Percentiles rank a stretch among this genome's conserved stretches.
Conservation (phyloP, 2,113 vertebrate species). For the Rhea americana region DNA sequence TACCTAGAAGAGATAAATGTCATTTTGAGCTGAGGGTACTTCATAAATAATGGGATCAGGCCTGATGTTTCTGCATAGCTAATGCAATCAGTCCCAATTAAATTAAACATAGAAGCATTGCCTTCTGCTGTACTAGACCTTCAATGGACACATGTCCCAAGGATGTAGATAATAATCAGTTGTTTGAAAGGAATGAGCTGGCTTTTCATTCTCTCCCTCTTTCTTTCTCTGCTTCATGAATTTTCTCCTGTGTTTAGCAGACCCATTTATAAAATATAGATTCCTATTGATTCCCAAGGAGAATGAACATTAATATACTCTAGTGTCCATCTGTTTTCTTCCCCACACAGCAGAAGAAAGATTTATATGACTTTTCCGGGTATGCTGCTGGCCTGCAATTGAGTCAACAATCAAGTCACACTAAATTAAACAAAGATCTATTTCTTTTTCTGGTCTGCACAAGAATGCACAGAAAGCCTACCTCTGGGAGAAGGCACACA, state of each 20-base stretch:
- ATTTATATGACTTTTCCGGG: slow-evolving; percentile 30
- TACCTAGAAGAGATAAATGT: background rate
- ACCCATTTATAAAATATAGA: slow-evolving; percentile 67
- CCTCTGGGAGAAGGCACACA: background rate
- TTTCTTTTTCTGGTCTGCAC: background rate
- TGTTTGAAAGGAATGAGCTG: slow-evolving; percentile 39
- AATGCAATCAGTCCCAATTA: slow-evolving; percentile 18
- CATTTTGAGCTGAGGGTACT: background rate
- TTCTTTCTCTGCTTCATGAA: slow-evolving; percentile 14
- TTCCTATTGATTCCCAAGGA: slow-evolving; percentile 67
- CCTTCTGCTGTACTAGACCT: background rate
- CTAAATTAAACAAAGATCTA: slow-evolving; percentile 48
- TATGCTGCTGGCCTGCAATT: slow-evolving; percentile 28
- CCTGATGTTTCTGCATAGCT: background rate
- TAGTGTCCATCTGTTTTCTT: slow-evolving; percentile 44
- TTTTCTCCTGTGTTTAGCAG: slow-evolving; percentile 48
- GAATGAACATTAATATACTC: slow-evolving; percentile 46
- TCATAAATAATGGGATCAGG: background rate
- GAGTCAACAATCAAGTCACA: slow-evolving; percentile 34
- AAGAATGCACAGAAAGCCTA: background rate
- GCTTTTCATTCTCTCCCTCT: slow-evolving; percentile 8
- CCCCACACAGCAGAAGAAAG: background rate
- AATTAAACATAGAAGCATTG: background rate
- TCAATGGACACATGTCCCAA: background rate
- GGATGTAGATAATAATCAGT: slow-evolving; percentile 14